Percentiles rank a stretch among this genome's conserved stretches.
phyloP scores from a whole-genome alignment of 2,888 invertebrate genomes.

The Drosophila meridiana region DNA sequence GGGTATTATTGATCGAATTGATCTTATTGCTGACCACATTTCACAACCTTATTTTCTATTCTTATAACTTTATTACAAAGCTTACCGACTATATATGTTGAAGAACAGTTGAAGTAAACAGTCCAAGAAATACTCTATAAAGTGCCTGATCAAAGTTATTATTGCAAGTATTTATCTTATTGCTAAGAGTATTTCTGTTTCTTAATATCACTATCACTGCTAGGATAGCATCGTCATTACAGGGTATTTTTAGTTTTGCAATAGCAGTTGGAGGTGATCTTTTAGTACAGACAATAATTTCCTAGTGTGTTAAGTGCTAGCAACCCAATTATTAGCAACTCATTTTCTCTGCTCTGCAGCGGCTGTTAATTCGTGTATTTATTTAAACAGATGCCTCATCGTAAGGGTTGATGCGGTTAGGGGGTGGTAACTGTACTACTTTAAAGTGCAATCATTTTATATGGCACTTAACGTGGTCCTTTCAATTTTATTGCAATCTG shows the following conservation, averaged over 20 bases:
- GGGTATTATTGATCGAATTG: too few relatives aligned
- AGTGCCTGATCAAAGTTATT: too few relatives aligned
- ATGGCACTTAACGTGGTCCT: constrained; percentile 33
- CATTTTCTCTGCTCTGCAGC: constrained; percentile 28
- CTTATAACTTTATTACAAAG: too few relatives aligned
- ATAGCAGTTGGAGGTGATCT: background rate
- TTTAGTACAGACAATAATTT: background rate
- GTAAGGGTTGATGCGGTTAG: background rate
- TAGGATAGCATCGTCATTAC: too few relatives aligned
- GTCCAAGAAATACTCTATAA: too few relatives aligned
- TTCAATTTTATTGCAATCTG: constrained; percentile 46
- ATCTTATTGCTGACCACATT: too few relatives aligned
- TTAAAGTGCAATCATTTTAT: constrained; percentile 53
- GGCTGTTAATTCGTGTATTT: constrained; percentile 48
- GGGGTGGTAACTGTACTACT: constrained; percentile 7
- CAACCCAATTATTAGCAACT: constrained; percentile 68
- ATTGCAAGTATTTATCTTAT: too few relatives aligned
- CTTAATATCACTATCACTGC: too few relatives aligned
- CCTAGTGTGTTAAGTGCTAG: constrained; percentile 27
- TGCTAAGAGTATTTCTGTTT: too few relatives aligned
- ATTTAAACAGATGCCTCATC: constrained; percentile 28
- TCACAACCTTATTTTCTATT: too few relatives aligned
- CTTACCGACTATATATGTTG: too few relatives aligned
- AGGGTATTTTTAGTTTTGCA: background rate
- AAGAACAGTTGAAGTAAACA: too few relatives aligned